Percentiles rank a stretch among this genome's conserved stretches.
phyloP scores from a whole-genome alignment of 2,113 vertebrate genomes.

The Hoplias malabaricus region DNA sequence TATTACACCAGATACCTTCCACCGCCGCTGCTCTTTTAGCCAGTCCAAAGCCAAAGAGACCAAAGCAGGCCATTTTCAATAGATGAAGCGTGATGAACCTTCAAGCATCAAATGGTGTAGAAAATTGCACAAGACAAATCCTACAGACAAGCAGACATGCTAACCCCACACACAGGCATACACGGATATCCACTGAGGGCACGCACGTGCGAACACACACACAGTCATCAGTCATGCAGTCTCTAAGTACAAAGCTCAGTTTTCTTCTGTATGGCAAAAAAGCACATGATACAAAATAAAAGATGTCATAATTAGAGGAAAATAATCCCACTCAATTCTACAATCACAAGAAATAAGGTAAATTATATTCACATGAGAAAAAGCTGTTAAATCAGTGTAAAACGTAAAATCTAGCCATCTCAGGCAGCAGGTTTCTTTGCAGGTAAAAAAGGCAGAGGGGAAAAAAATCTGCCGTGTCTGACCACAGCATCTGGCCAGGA shows the following conservation, averaged over 20 bases:
- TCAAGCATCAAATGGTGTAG: slow-evolving; percentile 22
- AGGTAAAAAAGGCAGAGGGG: background rate
- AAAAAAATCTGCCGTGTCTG: slow-evolving; percentile 1
- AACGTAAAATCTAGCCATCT: background rate
- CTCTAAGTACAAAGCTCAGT: background rate
- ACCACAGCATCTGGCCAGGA: slow-evolving; percentile 39
- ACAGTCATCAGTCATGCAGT: background rate
- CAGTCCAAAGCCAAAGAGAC: slow-evolving; percentile 5
- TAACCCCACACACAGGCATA: background rate
- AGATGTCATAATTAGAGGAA: background rate
- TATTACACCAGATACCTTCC: slow-evolving; percentile 48
- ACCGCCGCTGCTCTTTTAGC: slow-evolving; percentile 25
- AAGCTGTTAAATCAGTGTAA: background rate
- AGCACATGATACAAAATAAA: too few relatives aligned
- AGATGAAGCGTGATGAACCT: slow-evolving; percentile 18
- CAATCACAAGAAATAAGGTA: background rate
- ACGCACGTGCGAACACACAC: background rate
- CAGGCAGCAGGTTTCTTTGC: background rate
- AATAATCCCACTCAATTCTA: background rate
- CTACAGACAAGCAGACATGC: background rate
- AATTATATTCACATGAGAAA: background rate
- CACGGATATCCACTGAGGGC: background rate
- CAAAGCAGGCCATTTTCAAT: slow-evolving; percentile 22
- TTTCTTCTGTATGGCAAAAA: background rate
- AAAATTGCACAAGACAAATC: slow-evolving; percentile 6